Conservation (phyloP, 1,140 invertebrate genomes). For the Zaprionus vittiger region DNA sequence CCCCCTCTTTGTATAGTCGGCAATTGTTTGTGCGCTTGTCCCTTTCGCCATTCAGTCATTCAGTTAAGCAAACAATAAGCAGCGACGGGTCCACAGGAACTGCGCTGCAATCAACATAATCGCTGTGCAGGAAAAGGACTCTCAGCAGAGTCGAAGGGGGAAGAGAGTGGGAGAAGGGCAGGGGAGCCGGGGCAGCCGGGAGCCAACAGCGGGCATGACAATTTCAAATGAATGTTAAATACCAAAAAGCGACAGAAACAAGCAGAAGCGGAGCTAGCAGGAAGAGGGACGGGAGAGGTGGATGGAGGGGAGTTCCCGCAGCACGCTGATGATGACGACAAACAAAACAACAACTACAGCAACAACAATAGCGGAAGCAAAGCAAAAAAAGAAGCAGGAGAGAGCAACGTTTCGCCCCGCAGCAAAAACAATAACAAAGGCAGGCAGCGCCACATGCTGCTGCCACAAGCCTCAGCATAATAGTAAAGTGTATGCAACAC, state of each 20-base stretch:
- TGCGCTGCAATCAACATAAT: slow-evolving; percentile 79
- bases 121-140: slow-evolving; percentile 68
- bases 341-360: slow-evolving; percentile 56
- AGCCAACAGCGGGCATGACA: slow-evolving; percentile 69
- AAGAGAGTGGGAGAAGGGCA: neutral
- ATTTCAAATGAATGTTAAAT: slow-evolving; percentile 82
- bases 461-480: slow-evolving; percentile 53
- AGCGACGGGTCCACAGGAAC: slow-evolving; percentile 68
- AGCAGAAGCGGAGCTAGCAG: slow-evolving; percentile 21
- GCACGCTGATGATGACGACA: slow-evolving; percentile 31
- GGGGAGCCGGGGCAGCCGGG: neutral
- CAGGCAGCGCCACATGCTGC: slow-evolving; percentile 56
- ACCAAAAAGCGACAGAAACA: slow-evolving; percentile 64
- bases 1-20: slow-evolving; percentile 3
- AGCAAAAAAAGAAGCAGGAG: neutral
- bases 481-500: slow-evolving; percentile 29
- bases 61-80: slow-evolving; percentile 76
- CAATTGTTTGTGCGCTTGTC: slow-evolving; percentile 42
- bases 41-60: slow-evolving; percentile 58
- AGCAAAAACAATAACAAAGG: slow-evolving; percentile 44
- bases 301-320: neutral
- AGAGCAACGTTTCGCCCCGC: neutral
- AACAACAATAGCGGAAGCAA: slow-evolving; percentile 27
- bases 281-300: neutral
- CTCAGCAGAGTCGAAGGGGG: slow-evolving; percentile 19